Conservation (phyloP, 2,797 vertebrate genomes). For the Pantherophis vulpinus region DNA sequence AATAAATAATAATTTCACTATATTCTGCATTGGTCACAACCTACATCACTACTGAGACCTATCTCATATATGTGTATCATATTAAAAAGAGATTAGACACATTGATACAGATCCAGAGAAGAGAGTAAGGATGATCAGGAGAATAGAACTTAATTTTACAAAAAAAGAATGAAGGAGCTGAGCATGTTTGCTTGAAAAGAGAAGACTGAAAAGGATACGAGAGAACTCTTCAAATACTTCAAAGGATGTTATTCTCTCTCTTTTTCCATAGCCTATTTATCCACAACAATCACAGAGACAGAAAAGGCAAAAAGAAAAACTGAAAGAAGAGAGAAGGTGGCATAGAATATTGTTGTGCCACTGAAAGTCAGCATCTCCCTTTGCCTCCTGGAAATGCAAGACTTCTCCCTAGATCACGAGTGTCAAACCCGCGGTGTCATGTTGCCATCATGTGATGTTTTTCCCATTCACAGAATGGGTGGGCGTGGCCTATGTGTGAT, state of each 20-base stretch:
- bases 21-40: neutral
- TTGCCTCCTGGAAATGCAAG: neutral
- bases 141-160: neutral
- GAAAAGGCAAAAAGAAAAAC: neutral
- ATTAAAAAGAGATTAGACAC: neutral
- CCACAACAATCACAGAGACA: neutral
- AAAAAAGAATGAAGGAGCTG: neutral
- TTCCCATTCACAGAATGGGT: neutral
- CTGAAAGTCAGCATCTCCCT: neutral
- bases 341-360: neutral
- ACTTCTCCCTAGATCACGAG: neutral
- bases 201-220: neutral
- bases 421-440: neutral
- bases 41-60: neutral
- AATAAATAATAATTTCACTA: neutral
- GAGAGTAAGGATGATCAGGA: neutral
- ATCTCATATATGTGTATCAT: neutral
- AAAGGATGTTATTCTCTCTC: neutral
- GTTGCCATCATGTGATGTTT: rapidly evolving
- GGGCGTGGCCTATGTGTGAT: neutral
- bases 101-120: neutral
- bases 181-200: neutral
- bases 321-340: neutral
- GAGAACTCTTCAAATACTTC: neutral
- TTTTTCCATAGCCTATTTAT: neutral